Base-by-base conservation (phyloP, 2,797 vertebrate genomes). In the Nannoperca australis region DNA sequence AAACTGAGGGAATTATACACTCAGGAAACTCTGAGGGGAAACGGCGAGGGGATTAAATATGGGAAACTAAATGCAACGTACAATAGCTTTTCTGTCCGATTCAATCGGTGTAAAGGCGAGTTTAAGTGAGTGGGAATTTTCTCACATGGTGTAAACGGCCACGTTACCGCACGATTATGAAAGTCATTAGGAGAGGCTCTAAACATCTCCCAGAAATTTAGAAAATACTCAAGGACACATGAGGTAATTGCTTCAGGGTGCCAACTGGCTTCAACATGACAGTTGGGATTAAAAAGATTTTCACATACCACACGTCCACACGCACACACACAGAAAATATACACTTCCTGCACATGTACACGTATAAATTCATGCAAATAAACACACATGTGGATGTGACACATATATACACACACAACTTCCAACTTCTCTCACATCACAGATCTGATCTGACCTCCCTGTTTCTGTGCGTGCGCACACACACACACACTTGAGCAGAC, bases 151-250 rank as follows among this genome's bases (percentile, higher is more conserved):
- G 72, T 61, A 83, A 90, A 89, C 32, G 87, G 76, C 70, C 77
- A 75, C 72, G 79, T 89, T 89, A 85, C 84, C 27, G 50, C 73
- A 36, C 79, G 65, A 93, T 92, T 89, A 85, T 85, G 71, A 84
- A 89, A 89, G 90, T 79, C 86, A 74, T 89, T 89, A 82, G 83
- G 79, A 90, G 79, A 58, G 82, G 79, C 82, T 89, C 89, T 82
- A 89, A 93, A 94, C 92, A 91, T 89, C 87, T 85, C 81, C 0
- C 55, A 89, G 88, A 87, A 88, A 90, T 94, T 93, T 86, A 85
- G 84, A 88, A 90, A 94, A 92, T 82, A 92, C 85, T 91, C 87
- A 90, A 93, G 91, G 93, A 93, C 88, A 76, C 71, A 81, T 94
- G 93, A 95, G 90, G 93, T 94, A 91, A 95, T 91, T 71, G 68